These are phyloP conservation scores for Chaetodon trifascialis DNA, from an alignment of 2,113 vertebrate genomes.

Conservation along the genomic window DNA sequence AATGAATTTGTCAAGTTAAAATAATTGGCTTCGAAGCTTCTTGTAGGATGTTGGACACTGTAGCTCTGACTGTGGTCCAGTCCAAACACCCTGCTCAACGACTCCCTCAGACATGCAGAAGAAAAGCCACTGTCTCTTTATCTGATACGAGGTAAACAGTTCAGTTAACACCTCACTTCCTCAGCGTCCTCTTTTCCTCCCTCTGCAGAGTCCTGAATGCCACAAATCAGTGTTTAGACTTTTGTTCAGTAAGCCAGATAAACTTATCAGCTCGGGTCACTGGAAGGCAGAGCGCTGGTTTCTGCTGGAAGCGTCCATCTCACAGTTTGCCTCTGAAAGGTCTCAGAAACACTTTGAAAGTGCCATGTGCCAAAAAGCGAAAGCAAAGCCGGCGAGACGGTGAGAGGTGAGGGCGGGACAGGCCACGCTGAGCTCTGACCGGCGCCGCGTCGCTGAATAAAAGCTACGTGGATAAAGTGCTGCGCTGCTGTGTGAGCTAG, in stretches of 20 bases:
- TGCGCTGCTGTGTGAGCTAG: slow-evolving; percentile 20
- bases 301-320: not conserved
- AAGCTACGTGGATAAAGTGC: slow-evolving; percentile 28
- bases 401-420: slow-evolving; percentile 19
- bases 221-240: not conserved
- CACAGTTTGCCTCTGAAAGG: not conserved
- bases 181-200: not conserved
- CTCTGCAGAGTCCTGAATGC: not conserved
- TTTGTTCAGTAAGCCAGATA: slow-evolving; percentile 27
- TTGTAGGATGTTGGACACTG: not conserved
- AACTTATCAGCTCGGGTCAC: slow-evolving; percentile 6
- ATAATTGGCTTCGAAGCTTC: too few species aligned
- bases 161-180: not conserved
- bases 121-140: too few species aligned
- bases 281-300: not conserved
- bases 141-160: not conserved
- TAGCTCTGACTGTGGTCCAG: not conserved
- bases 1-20: not conserved
- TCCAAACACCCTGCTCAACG: too few species aligned
- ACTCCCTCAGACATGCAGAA: too few species aligned
- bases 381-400: not conserved
- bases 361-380: not conserved
- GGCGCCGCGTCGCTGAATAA: slow-evolving; percentile 9
- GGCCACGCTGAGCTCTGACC: not conserved
- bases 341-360: slow-evolving; percentile 15